These are phyloP conservation scores for Scolopax rusticola DNA, from an alignment of 2,797 vertebrate genomes.

Conservation along the genomic window DNA sequence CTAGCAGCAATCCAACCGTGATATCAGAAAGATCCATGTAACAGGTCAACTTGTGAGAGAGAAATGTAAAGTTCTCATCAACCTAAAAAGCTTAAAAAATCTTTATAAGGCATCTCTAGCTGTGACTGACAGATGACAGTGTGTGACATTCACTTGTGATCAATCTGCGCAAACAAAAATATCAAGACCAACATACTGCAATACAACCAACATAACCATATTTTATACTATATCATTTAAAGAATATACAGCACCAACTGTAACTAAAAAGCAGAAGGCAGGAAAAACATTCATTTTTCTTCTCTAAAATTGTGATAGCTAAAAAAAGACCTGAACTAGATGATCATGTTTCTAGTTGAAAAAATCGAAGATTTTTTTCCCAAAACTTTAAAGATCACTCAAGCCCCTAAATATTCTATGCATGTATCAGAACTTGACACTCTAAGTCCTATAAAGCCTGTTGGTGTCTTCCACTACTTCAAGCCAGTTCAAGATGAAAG, in stretches of 20 bases:
- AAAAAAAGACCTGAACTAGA: background rate
- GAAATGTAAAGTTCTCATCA: slow-evolving; percentile 31
- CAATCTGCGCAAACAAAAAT: slow-evolving; percentile 29
- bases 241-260: background rate
- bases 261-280: background rate
- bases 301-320: background rate
- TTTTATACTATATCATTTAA: background rate
- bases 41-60: background rate
- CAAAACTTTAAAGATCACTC: background rate
- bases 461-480: background rate
- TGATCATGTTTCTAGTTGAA: background rate
- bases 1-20: background rate
- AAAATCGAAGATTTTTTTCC: background rate
- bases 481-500: background rate
- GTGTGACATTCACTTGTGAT: slow-evolving; percentile 48
- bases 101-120: slow-evolving; percentile 18
- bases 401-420: background rate
- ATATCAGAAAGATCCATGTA: slow-evolving; percentile 30
- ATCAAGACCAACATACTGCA: background rate
- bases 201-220: background rate
- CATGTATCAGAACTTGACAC: background rate
- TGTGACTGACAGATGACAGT: slow-evolving; percentile 1
- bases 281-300: background rate
- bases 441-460: background rate
- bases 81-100: slow-evolving; percentile 34